Conservation (phyloP, 2,797 vertebrate genomes). For the Aotus griseimembra region DNA sequence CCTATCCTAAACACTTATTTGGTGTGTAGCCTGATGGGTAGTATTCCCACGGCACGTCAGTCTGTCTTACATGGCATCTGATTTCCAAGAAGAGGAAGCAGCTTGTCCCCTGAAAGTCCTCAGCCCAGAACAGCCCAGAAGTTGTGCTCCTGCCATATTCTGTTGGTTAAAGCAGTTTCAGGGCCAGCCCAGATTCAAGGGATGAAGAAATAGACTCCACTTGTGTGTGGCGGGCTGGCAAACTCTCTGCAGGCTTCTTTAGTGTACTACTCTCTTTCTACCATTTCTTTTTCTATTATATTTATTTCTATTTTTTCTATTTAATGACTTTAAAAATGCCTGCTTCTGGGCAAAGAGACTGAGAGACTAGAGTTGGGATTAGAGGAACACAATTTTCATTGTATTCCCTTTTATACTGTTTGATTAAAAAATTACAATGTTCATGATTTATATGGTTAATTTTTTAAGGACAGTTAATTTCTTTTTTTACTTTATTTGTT, state of each 20-base stretch:
- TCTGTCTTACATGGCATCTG: neutral
- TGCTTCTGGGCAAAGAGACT: neutral
- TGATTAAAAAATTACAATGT: neutral
- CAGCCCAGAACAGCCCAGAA: neutral
- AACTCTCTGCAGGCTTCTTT: neutral
- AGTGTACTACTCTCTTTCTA: neutral
- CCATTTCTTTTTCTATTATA: neutral
- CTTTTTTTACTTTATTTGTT: neutral
- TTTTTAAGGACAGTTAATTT: neutral
- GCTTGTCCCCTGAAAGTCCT: neutral
- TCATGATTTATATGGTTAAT: neutral
- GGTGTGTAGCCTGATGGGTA: neutral
- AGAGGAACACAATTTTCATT: neutral
- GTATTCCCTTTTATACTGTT: neutral
- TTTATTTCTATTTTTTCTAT: neutral
- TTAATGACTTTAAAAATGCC: neutral
- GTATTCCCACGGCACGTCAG: fast-evolving
- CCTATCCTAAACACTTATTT: neutral
- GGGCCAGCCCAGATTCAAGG: fast-evolving
- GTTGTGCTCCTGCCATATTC: neutral
- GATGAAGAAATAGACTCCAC: neutral
- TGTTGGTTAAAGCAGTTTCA: neutral
- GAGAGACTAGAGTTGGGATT: neutral
- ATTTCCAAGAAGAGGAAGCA: neutral
- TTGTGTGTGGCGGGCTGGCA: neutral